These are phyloP conservation scores for Caenorhabditis sinica DNA, from an alignment of 2,888 invertebrate genomes.

Conservation along the genomic window DNA sequence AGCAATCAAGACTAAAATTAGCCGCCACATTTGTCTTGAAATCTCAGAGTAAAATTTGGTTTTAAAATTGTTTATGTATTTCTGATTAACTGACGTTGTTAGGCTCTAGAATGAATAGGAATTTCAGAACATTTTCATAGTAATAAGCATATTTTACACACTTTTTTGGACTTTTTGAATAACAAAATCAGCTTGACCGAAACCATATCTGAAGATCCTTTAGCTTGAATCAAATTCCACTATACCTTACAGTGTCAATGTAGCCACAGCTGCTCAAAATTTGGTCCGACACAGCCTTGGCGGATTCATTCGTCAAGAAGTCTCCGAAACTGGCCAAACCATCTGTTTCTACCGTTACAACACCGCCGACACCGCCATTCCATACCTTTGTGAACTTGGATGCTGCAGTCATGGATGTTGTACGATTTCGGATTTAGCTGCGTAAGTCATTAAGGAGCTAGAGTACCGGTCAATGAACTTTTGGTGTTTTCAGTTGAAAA, in stretches of 20 bases:
- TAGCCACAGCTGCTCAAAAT: conserved; percentile 20
- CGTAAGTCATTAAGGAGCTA: conserved; percentile 70
- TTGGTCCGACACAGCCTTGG: conserved; percentile 70
- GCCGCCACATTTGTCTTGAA: no score
- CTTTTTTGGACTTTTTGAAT: no score
- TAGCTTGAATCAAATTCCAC: not conserved
- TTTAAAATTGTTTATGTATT: no score
- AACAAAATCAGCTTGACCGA: not conserved
- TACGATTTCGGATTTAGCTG: conserved; percentile 75
- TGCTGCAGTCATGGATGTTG: conserved; percentile 81
- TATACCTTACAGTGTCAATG: conserved; percentile 20
- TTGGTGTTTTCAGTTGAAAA: no score
- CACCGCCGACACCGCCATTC: conserved; percentile 73
- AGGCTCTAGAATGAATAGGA: no score
- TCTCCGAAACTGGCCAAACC: conserved; percentile 78
- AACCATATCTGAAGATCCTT: not conserved
- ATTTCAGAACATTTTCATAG: no score
- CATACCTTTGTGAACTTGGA: conserved; percentile 79
- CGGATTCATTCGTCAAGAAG: conserved; percentile 77
- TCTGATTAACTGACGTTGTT: no score
- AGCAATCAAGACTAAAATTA: no score
- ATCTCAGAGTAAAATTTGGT: no score
- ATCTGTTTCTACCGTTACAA: conserved; percentile 79
- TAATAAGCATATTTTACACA: no score
- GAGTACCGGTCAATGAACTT: no score